These are phyloP conservation scores for Lepus timidus DNA, from an alignment of 2,113 vertebrate genomes.

Conservation along the genomic window DNA sequence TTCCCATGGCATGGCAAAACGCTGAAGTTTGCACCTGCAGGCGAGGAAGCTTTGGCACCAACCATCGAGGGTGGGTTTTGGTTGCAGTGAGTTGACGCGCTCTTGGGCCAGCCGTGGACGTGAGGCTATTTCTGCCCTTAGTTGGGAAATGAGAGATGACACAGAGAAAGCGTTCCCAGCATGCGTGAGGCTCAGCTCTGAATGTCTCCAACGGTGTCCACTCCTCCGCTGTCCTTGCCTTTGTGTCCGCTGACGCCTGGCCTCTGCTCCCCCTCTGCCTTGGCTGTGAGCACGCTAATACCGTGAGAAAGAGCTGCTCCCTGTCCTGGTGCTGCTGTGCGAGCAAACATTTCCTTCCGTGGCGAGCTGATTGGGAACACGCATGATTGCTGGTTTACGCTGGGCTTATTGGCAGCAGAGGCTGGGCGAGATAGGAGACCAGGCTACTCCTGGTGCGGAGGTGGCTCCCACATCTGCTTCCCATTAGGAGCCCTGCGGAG, in stretches of 20 bases:
- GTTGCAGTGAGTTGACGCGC: not conserved
- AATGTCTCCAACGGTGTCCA: not conserved
- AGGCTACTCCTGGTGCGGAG: conserved; percentile 74
- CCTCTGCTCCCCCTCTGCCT: conserved; percentile 37
- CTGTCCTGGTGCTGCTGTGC: conserved; percentile 74
- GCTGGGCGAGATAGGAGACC: conserved; percentile 74
- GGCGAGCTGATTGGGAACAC: conserved; percentile 82
- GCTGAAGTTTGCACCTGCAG: not conserved
- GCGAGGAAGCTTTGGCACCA: not conserved
- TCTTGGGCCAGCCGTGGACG: not conserved
- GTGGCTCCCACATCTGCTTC: conserved; percentile 81
- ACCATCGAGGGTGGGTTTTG: not conserved
- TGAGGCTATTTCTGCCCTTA: not conserved
- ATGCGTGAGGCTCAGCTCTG: not conserved
- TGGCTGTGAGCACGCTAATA: conserved; percentile 69
- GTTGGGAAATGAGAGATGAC: not conserved
- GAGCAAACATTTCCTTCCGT: conserved; percentile 81
- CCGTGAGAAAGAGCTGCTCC: conserved; percentile 79
- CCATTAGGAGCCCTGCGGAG: conserved; percentile 68
- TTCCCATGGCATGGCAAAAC: not conserved
- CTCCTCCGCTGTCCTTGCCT: not conserved
- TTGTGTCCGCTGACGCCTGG: conserved; percentile 42
- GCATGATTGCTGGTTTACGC: conserved; percentile 77
- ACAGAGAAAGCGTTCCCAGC: not conserved
- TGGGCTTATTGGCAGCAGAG: conserved; percentile 76